Conservation (phyloP, 1,140 invertebrate genomes). For the Drosophila miranda region DNA sequence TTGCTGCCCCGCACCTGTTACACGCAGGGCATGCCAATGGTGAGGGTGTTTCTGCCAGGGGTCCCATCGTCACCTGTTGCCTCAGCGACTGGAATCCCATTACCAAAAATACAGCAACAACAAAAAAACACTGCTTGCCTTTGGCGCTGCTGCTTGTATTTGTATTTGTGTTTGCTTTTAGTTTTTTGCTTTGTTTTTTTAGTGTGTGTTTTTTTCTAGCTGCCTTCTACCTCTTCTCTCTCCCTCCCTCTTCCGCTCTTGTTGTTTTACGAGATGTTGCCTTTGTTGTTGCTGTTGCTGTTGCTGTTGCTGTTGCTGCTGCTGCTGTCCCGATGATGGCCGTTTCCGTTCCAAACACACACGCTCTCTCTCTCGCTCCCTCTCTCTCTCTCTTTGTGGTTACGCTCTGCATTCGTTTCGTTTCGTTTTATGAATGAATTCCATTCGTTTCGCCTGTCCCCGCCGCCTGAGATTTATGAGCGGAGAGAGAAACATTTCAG, state of each 20-base stretch:
- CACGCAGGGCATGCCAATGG: constrained; percentile 43
- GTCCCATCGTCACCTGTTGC: constrained; percentile 65
- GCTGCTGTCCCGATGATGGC: constrained; percentile 75
- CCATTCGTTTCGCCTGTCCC: background rate
- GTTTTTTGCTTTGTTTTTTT: constrained; percentile 42
- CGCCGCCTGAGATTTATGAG: no score
- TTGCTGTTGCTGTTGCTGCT: constrained; percentile 48
- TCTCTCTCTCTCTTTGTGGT: no score
- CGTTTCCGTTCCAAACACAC: constrained; percentile 77
- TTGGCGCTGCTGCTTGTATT: constrained; percentile 17
- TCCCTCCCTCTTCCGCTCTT: constrained; percentile 27
- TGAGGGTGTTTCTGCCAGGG: constrained; percentile 4
- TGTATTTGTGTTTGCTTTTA: constrained; percentile 41
- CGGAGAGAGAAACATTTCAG: no score
- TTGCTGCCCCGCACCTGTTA: constrained; percentile 54
- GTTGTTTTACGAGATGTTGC: constrained; percentile 65
- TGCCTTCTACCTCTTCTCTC: constrained; percentile 50
- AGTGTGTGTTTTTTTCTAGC: constrained; percentile 34
- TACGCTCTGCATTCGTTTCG: constrained; percentile 9
- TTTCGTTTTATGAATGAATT: constrained; percentile 78
- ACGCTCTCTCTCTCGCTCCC: constrained; percentile 5
- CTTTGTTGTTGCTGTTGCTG: constrained; percentile 31
- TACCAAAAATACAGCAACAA: constrained; percentile 9
- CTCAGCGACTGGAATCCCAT: constrained; percentile 13
- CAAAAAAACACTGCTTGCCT: constrained; percentile 8